Percentiles rank a stretch among this genome's conserved stretches.
Conservation (phyloP, 2,797 vertebrate genomes). For the Valencia hispanica region DNA sequence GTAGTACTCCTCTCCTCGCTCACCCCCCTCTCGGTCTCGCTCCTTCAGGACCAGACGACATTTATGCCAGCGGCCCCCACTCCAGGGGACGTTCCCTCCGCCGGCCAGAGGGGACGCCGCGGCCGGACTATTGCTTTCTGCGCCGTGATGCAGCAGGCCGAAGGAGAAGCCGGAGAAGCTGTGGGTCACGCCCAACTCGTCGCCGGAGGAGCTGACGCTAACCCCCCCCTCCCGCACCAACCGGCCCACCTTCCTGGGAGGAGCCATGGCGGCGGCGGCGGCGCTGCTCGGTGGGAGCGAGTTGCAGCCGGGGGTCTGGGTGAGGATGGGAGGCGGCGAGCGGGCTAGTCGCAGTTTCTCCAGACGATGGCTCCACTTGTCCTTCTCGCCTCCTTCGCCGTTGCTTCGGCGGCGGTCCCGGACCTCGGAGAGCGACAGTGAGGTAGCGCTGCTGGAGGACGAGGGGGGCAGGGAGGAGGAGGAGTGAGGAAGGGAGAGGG, state of each 20-base stretch:
- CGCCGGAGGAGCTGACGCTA: conserved; percentile 77
- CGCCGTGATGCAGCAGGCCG: conserved; percentile 75
- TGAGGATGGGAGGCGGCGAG: conserved; percentile 78
- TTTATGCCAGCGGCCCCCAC: conserved; percentile 89
- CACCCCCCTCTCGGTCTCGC: conserved; percentile 80
- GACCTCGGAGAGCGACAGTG: conserved; percentile 77
- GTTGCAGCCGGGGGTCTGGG: conserved; percentile 36
- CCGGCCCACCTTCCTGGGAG: conserved; percentile 81
- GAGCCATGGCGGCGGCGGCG: conserved; percentile 43
- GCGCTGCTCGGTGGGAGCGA: conserved; percentile 71
- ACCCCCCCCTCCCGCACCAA: conserved; percentile 83
- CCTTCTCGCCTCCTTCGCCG: conserved; percentile 83
- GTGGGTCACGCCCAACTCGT: conserved; percentile 74
- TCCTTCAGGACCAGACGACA: conserved; percentile 88
- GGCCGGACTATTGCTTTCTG: conserved; percentile 67
- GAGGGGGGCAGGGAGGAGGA: conserved; percentile 83
- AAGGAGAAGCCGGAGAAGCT: conserved; percentile 80
- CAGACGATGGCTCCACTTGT: conserved; percentile 90
- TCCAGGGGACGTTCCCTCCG: conserved; percentile 71
- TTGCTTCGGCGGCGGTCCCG: conserved; percentile 81
- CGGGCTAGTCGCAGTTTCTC: conserved; percentile 88
- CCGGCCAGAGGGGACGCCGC: conserved; percentile 50
- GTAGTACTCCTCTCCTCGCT: conserved; percentile 86
- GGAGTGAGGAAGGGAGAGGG: conserved; percentile 81
- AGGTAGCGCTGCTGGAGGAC: conserved; percentile 83